Evolutionary conservation across 2,113 vertebrate species (phyloP), one percentile per base, ranked within the genome.

Genomic region (Gymnocephalus cernua): DNA sequence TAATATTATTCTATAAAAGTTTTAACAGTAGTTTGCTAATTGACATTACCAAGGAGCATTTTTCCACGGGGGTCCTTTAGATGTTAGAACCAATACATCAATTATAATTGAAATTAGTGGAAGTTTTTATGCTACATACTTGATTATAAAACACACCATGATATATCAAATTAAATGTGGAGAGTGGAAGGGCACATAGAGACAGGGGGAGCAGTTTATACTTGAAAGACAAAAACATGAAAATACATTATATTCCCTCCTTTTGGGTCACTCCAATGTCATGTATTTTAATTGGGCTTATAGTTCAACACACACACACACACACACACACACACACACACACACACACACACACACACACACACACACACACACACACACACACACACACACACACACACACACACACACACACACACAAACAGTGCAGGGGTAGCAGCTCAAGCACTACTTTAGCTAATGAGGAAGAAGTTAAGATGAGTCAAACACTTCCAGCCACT

Each of bases 391-490:
- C 9, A 79, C 47, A 62, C 58, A 23, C 9, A 79, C 47, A 62
- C 58, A 23, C 9, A 79, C 47, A 56, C 53, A 23, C 9, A 79
- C 47, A 62, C 58, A 23, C 6, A 62, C 76, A 48, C 25, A 54
- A 11, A 19, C 12, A 51, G 54, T 10, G 6, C 18, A 45, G 23
- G 9, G 14, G 12, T 44, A 29, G 4, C 21, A 57, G 47, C 65
- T 73, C 32, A 68, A 87, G 76, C n/a, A 32, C 48, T 74, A 77
- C 78, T 86, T 71, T 9, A 84, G 29, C 16, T 79, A 56, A 85
- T 41, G 25, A 74, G 32, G 4, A 85, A 35, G 56, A 13, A 4
- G 8, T 19, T 23, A 29, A 9, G 27, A 53, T 47, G 72, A 38
- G 57, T 80, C 73, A 65, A 82, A 65, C 72, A 21, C 14, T 68